Percentiles rank a stretch among this genome's conserved stretches.
These are phyloP conservation scores for Spinibarbus caldwelli DNA, from an alignment of 2,797 vertebrate species.

Conservation along the genomic window DNA sequence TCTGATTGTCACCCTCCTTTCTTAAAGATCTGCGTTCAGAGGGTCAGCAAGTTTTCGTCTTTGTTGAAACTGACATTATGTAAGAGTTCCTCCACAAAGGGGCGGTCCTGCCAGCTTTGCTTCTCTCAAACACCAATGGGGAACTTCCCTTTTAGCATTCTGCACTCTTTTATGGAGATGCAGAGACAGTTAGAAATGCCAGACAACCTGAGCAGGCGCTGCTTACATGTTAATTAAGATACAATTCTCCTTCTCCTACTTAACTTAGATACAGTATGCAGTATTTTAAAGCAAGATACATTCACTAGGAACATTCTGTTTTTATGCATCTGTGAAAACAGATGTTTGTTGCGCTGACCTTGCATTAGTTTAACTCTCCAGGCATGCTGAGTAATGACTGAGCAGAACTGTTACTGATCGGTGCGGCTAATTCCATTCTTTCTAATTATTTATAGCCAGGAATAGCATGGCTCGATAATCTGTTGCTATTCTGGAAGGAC, in stretches of 20 bases:
- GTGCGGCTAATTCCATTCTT: conserved; percentile 39
- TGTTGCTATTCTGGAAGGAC: conserved; percentile 52
- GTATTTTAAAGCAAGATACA: neutral
- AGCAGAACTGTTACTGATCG: conserved; percentile 15
- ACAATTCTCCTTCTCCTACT: conserved; percentile 37
- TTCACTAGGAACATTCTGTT: neutral
- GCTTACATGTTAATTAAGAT: conserved; percentile 51
- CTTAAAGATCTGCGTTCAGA: conserved; percentile 55
- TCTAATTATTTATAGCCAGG: conserved; percentile 48
- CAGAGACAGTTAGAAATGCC: conserved; percentile 32
- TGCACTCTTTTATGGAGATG: conserved; percentile 32
- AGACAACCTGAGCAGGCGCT: conserved; percentile 61
- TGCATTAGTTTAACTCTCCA: conserved; percentile 30
- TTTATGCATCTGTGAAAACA: conserved; percentile 1
- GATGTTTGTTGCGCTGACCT: neutral
- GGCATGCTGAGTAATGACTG: conserved; percentile 29
- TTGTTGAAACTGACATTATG: conserved; percentile 68
- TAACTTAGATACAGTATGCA: conserved; percentile 28
- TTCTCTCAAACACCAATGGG: conserved; percentile 62
- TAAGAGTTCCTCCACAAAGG: conserved; percentile 67
- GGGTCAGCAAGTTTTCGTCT: conserved; percentile 61
- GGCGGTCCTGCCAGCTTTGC: conserved; percentile 64
- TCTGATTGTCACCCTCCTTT: neutral
- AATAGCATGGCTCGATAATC: conserved; percentile 55
- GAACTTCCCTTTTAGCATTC: conserved; percentile 64